Percentiles rank a stretch among this genome's conserved stretches.
These are phyloP conservation scores for Blomia tropicalis DNA, from an alignment of 2,888 invertebrate genomes.

Conservation along the genomic window DNA sequence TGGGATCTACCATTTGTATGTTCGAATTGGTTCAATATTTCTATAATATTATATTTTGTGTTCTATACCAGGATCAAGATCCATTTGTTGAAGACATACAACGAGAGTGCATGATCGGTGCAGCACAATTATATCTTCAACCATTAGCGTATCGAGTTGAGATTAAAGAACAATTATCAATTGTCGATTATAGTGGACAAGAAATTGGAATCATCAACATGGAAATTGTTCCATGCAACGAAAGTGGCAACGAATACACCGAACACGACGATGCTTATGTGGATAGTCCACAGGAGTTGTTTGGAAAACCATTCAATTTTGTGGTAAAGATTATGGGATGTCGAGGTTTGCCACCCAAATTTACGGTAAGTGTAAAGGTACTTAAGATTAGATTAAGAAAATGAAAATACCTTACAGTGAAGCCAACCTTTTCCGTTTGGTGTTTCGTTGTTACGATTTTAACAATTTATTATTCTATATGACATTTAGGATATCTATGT, in stretches of 20 bases:
- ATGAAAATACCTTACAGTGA: background rate
- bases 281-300: slow-evolving; percentile 39
- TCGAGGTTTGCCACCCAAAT: slow-evolving; percentile 40
- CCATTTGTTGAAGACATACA: slow-evolving; percentile 42
- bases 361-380: no score
- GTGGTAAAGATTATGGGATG: slow-evolving; percentile 40
- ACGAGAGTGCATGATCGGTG: slow-evolving; percentile 40
- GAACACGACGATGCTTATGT: slow-evolving; percentile 41
- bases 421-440: background rate
- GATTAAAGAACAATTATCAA: slow-evolving; percentile 40
- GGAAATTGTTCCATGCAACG: slow-evolving; percentile 40
- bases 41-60: background rate
- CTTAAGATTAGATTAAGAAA: slow-evolving; percentile 30
- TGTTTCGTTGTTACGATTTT: background rate
- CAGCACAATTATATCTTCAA: slow-evolving; percentile 41
- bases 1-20: slow-evolving; percentile 39
- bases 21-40: background rate
- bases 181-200: slow-evolving; percentile 39
- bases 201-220: slow-evolving; percentile 36
- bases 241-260: slow-evolving; percentile 39
- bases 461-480: background rate
- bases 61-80: slow-evolving; percentile 35
- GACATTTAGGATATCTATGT: slow-evolving; percentile 36
- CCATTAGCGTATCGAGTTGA: slow-evolving; percentile 42
- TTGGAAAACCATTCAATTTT: slow-evolving; percentile 40